Evolutionary conservation across 2,113 vertebrate genomes (phyloP).

Genomic region (Anolis sagrei): DNA sequence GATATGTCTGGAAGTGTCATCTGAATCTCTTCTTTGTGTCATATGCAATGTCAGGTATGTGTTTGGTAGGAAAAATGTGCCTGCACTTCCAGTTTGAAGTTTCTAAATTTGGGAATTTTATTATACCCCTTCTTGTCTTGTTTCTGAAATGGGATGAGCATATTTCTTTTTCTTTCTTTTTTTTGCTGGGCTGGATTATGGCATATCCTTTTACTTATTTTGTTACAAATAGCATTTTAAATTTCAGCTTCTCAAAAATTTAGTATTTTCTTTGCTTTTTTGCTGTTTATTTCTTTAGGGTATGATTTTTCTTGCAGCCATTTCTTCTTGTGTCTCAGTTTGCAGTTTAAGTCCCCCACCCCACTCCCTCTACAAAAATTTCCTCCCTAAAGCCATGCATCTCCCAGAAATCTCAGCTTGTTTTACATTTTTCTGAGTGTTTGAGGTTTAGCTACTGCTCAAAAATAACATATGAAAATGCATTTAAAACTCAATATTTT

Average conservation of each 20-base stretch:
- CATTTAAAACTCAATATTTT: neutral
- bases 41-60: neutral
- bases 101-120: neutral
- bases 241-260: neutral
- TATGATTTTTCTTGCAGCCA: neutral
- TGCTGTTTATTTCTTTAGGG: neutral
- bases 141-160: neutral
- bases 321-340: neutral
- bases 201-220: neutral
- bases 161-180: neutral
- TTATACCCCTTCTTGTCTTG: neutral
- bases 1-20: neutral
- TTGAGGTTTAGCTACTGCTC: neutral
- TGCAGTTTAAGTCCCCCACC: neutral
- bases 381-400: no score
- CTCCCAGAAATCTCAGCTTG: no score
- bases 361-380: no score
- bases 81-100: no score
- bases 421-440: neutral
- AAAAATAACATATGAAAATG: neutral
- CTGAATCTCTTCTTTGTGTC: no score
- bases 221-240: neutral
- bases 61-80: neutral
- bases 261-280: neutral
- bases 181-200: neutral